Conservation (phyloP, 1,140 invertebrate genomes). For the Stratiolaelaps scimitus region DNA sequence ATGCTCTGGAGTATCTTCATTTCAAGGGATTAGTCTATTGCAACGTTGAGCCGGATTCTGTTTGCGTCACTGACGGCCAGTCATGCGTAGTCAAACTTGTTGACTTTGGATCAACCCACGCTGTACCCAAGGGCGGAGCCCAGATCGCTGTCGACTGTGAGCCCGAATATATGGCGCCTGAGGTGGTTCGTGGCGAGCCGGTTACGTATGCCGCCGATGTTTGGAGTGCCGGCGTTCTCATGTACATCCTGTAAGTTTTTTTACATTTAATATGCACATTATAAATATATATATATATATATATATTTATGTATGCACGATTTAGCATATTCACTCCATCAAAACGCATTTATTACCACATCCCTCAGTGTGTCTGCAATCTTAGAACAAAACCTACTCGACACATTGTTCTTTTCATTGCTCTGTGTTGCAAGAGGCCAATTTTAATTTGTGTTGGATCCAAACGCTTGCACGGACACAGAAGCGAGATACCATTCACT, state of each 20-base stretch:
- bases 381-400: background rate
- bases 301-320: too few species aligned
- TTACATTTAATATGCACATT: too few species aligned
- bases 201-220: constrained; percentile 81
- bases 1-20: constrained; percentile 79
- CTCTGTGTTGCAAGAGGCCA: background rate
- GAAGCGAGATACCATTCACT: too few species aligned
- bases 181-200: constrained; percentile 66
- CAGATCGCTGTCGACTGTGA: constrained; percentile 47
- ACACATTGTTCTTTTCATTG: constrained; percentile 11
- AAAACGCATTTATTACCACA: too few species aligned
- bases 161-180: constrained; percentile 56
- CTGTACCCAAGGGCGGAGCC: constrained; percentile 62
- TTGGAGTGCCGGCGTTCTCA: constrained; percentile 83
- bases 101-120: constrained; percentile 72
- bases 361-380: constrained; percentile 12
- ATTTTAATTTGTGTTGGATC: too few species aligned
- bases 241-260: constrained; percentile 63
- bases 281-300: too few species aligned
- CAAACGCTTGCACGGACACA: too few species aligned
- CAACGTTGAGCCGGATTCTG: constrained; percentile 87
- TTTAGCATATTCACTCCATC: too few species aligned
- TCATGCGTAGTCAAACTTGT: constrained; percentile 71
- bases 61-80: constrained; percentile 79
- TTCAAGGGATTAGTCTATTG: constrained; percentile 81